phyloP scores from a whole-genome alignment of 2,113 vertebrate species.

The Cariama cristata region DNA sequence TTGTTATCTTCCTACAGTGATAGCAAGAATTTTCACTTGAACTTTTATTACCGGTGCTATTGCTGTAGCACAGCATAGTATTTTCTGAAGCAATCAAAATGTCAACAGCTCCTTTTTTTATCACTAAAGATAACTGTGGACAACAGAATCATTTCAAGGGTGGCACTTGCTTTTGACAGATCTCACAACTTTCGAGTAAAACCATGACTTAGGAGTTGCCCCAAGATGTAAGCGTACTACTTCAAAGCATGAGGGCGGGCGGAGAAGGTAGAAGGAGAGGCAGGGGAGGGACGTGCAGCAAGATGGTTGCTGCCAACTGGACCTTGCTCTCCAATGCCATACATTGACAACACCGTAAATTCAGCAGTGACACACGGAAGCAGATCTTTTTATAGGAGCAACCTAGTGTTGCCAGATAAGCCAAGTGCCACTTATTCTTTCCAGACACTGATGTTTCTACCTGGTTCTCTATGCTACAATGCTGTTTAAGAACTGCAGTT shows the following conservation, averaged over 20 bases:
- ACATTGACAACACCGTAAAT: not conserved
- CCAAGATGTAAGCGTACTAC: not conserved
- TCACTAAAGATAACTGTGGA: not conserved
- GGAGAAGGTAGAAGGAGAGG: not conserved
- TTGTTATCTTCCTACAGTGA: not conserved
- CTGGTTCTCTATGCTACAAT: not conserved
- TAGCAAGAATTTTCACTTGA: constrained; percentile 8
- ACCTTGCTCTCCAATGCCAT: not conserved
- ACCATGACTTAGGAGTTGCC: not conserved
- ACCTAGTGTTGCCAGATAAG: not conserved
- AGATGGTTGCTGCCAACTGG: not conserved
- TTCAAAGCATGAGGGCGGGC: not conserved
- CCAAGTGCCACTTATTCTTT: not conserved
- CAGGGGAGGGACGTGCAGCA: not conserved
- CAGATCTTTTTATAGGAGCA: not conserved
- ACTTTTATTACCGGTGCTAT: not conserved
- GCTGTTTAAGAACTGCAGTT: not conserved
- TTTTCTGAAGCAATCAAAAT: constrained; percentile 28
- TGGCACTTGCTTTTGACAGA: not conserved
- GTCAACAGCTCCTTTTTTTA: constrained; percentile 7
- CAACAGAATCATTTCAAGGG: not conserved
- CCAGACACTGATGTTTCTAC: not conserved
- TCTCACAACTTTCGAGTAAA: not conserved
- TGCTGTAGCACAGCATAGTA: not conserved
- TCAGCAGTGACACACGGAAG: not conserved